Evolutionary conservation across 2,888 invertebrate species (phyloP).

Genomic region (Neocrepidodera transversa): DNA sequence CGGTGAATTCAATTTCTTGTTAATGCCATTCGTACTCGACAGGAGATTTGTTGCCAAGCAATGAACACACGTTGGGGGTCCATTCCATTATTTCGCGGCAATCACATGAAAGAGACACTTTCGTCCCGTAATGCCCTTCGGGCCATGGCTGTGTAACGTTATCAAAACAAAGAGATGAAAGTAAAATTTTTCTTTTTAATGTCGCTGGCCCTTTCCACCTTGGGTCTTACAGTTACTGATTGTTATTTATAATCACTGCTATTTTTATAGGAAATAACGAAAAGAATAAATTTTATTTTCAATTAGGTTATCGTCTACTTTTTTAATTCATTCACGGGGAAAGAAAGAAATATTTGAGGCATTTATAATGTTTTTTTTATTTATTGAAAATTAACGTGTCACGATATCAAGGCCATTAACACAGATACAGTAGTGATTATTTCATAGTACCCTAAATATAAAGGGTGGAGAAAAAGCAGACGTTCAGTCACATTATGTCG

Average conservation of each 20-base stretch:
- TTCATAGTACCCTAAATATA: no score
- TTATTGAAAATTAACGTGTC: no score
- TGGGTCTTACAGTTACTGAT: background rate
- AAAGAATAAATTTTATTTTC: no score
- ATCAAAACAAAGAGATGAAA: constrained; percentile 23
- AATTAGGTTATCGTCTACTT: no score
- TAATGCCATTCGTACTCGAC: constrained; percentile 27
- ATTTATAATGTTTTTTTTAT: no score
- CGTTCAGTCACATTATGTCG: no score
- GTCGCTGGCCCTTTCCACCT: background rate
- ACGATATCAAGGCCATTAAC: no score
- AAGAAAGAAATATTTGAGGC: no score
- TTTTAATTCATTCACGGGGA: no score
- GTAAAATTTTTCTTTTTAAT: constrained; percentile 14
- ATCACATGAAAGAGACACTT: constrained; percentile 25
- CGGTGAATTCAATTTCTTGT: constrained; percentile 26
- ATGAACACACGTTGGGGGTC: constrained; percentile 24
- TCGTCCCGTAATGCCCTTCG: constrained; percentile 12
- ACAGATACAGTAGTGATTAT: no score
- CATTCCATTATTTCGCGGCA: constrained; percentile 24
- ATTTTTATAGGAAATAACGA: no score
- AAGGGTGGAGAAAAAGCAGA: no score
- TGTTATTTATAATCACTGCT: background rate
- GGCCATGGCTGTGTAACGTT: constrained; percentile 8
- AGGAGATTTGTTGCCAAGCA: constrained; percentile 30